These are phyloP conservation scores for Rhinolophus sinicus DNA, from an alignment of 2,113 vertebrate species.

Conservation along the genomic window DNA sequence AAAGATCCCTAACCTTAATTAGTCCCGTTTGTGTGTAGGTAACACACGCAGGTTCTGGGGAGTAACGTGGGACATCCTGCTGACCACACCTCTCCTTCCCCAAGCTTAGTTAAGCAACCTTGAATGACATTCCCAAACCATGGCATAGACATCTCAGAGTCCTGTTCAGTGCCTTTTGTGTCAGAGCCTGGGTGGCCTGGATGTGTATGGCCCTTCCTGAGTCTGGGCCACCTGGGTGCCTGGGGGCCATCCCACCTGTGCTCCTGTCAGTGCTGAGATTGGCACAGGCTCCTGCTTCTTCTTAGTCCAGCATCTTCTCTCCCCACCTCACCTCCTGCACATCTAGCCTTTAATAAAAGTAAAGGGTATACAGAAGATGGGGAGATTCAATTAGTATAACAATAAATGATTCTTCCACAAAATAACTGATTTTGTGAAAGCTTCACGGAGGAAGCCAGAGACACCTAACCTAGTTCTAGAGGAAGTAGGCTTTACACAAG, in stretches of 20 bases:
- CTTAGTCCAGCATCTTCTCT: too few species aligned
- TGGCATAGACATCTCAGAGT: neutral
- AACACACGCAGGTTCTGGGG: neutral
- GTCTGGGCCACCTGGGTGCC: neutral
- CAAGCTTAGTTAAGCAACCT: too few species aligned
- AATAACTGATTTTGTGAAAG: neutral
- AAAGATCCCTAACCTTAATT: neutral
- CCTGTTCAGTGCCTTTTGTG: neutral
- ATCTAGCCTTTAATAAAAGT: neutral
- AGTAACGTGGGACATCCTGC: neutral
- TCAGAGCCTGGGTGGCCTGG: neutral
- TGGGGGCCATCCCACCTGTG: rapidly evolving
- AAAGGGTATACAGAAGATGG: neutral
- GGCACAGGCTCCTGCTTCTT: neutral
- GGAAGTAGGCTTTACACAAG: too few species aligned
- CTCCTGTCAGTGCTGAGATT: neutral
- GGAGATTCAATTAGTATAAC: neutral
- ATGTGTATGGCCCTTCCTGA: neutral
- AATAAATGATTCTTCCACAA: neutral
- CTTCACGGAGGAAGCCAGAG: neutral
- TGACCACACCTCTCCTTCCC: neutral
- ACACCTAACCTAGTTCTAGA: too few species aligned
- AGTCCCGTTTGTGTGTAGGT: too few species aligned
- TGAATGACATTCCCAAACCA: too few species aligned
- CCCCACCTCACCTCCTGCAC: neutral